A percentile compares a stretch with the other conserved stretches of the same genome.
phyloP scores from a whole-genome alignment of 2,888 invertebrate species.

The Acleris holmiana region DNA sequence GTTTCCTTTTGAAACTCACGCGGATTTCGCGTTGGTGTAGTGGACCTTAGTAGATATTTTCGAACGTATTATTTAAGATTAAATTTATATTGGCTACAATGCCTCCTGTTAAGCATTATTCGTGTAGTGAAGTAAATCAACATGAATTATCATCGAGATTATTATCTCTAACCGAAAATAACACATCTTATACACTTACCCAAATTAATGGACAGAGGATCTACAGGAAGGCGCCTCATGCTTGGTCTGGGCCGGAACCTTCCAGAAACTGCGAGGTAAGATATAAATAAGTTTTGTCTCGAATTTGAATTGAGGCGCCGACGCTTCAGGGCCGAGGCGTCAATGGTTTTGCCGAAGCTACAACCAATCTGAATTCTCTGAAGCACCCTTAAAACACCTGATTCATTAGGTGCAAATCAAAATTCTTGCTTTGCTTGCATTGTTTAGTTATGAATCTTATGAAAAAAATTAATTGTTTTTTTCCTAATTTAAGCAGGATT shows the following conservation, averaged over 20 bases:
- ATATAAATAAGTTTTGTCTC: neutral
- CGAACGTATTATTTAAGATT: conserved; percentile 72
- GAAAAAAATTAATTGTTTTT: neutral
- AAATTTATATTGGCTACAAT: conserved; percentile 70
- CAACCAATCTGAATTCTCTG: conserved; percentile 1
- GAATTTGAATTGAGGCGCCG: conserved; percentile 33
- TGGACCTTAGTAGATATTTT: conserved; percentile 55
- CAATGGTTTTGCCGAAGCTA: neutral
- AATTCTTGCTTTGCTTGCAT: neutral
- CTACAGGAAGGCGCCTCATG: conserved; percentile 85
- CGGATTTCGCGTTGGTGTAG: conserved; percentile 53
- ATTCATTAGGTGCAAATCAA: neutral
- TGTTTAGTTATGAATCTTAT: neutral
- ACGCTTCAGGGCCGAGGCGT: neutral
- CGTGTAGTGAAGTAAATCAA: conserved; percentile 81
- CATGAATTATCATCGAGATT: conserved; percentile 81
- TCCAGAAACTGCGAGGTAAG: conserved; percentile 87
- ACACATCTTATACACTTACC: conserved; percentile 76
- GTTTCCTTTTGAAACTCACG: conserved; percentile 64
- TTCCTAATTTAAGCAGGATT: neutral
- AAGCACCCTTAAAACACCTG: conserved; percentile 9
- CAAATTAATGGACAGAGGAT: conserved; percentile 89
- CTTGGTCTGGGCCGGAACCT: conserved; percentile 79
- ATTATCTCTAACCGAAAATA: conserved; percentile 78
- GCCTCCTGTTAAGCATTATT: conserved; percentile 79